Evolutionary conservation across 2,113 vertebrate genomes (phyloP), one percentile per base, ranked within the genome.

Genomic region (Osmerus mordax): DNA sequence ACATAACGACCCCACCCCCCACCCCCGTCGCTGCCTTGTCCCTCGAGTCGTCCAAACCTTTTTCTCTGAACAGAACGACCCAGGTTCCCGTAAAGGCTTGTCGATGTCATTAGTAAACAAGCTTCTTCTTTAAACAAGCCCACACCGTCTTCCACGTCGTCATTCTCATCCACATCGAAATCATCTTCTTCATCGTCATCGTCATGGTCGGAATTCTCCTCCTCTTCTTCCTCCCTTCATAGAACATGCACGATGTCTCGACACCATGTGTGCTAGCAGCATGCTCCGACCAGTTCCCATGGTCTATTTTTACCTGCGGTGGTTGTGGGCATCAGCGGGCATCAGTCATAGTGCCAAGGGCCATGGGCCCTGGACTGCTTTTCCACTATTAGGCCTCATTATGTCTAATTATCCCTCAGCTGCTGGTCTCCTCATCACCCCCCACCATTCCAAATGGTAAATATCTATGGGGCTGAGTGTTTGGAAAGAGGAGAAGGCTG

Each of bases 371-470:
- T 84, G 86, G 87, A 91, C 87, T 86, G 74, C 75, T 89, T 90
- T 92, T 91, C 89, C 86, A 88, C 89, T 89, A 89, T 92, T 92
- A 92, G 88, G 75, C 79, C 83, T 91, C 91, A 92, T 93, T 92
- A 92, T 83, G 87, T 78, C 86, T 90, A 90, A 91, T 92, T 91
- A 92, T 78, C 67, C 82, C 70, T 91, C 91, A 92, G 91, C 90
- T 92, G 90, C 88, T 86, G 76, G 84, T 87, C 83, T 88, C 75
- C 73, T 86, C 78, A 77, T 76, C 80, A 79, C 77, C 23, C 67
- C 77, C 73, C 74, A 71, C 65, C 53, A 66, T 74, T 63, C 78
- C 81, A 78, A 59, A 75, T 73, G 81, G 80, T 23, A 65, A 72
- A 85, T 56, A n/a, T 74, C 71, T n/a, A 72, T 78, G 81, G 65